Percentiles rank a stretch among this genome's conserved stretches.
These are phyloP conservation scores for Gadopsis marmoratus DNA, from an alignment of 2,797 vertebrate genomes.

Conservation along the genomic window DNA sequence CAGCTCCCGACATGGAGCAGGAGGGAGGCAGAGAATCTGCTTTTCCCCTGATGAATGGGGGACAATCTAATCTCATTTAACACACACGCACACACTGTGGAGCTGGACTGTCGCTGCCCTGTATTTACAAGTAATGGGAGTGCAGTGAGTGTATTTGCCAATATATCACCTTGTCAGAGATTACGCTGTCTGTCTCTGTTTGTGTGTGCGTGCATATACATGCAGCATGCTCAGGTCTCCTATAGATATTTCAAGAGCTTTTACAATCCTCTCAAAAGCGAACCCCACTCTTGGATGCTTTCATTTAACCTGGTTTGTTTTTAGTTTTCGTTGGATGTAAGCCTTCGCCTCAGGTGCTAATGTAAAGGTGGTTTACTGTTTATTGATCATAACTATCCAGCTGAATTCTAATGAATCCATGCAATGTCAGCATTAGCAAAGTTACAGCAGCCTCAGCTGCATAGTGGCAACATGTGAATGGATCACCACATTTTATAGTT, in stretches of 20 bases:
- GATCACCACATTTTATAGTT: background rate
- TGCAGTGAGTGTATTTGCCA: conserved; percentile 45
- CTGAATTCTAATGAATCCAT: conserved; percentile 37
- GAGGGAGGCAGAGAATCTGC: conserved; percentile 72
- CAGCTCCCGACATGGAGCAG: conserved; percentile 72
- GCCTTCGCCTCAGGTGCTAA: conserved; percentile 35
- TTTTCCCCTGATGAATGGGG: conserved; percentile 72
- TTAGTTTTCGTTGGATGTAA: conserved; percentile 45
- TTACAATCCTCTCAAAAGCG: conserved; percentile 27
- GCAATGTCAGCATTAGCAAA: conserved; percentile 3
- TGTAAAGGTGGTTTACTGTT: conserved; percentile 42
- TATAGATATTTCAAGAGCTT: conserved; percentile 39
- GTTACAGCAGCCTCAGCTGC: background rate
- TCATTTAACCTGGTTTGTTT: conserved; percentile 50
- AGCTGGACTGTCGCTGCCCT: conserved; percentile 48
- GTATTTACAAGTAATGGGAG: conserved; percentile 70
- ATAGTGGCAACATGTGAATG: background rate
- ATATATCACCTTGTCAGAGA: conserved; percentile 66
- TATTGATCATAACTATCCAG: conserved; percentile 53
- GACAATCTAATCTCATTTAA: conserved; percentile 51
- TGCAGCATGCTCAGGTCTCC: conserved; percentile 23
- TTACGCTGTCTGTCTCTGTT: conserved; percentile 11
- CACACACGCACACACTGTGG: conserved; percentile 33
- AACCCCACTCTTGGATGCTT: conserved; percentile 29
- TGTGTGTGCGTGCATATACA: background rate